Conservation (phyloP, 1,140 invertebrate species). For the Bombus cullumanus region DNA sequence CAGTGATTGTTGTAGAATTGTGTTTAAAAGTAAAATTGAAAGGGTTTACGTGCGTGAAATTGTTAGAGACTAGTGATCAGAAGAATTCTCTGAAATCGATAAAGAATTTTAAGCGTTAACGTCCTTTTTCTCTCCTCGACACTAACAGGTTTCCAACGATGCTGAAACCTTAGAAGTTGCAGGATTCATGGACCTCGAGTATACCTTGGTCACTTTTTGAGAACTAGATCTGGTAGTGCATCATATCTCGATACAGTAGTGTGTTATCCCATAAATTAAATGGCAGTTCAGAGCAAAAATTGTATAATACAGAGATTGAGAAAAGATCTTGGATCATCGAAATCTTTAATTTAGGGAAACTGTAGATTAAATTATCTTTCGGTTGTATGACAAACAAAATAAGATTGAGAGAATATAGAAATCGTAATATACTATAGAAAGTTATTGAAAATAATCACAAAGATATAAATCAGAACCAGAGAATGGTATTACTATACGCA, state of each 20-base stretch:
- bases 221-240: background rate
- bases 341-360: background rate
- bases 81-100: background rate
- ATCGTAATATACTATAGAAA: too few relatives aligned
- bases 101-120: background rate
- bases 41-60: too few relatives aligned
- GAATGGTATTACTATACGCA: too few relatives aligned
- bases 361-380: background rate
- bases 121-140: background rate
- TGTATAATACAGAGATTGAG: too few relatives aligned
- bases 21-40: too few relatives aligned
- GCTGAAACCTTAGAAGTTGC: conserved; percentile 16
- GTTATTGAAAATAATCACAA: too few relatives aligned
- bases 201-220: background rate
- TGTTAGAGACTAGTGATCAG: too few relatives aligned
- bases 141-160: conserved; percentile 13
- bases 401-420: too few relatives aligned
- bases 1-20: background rate
- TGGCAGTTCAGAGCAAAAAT: too few relatives aligned
- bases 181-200: background rate
- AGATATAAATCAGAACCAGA: too few relatives aligned
- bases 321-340: background rate
- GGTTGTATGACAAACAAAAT: too few relatives aligned
- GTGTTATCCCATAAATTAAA: background rate
- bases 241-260: background rate